Evolutionary conservation across 2,888 invertebrate species (phyloP), one percentile per base, ranked within the genome.

Genomic region (Hyles lineata): DNA sequence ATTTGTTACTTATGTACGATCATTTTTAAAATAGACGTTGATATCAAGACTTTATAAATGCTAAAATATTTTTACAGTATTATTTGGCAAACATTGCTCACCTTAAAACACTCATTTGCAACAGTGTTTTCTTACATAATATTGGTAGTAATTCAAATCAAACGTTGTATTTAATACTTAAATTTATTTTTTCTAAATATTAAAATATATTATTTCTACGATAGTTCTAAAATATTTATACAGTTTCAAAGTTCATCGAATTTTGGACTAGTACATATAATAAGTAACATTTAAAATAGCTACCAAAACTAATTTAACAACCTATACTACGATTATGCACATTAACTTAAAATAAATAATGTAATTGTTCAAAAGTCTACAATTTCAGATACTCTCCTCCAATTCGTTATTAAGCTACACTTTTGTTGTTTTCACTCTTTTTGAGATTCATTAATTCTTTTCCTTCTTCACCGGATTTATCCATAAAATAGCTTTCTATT

Each of bases 401-500:
- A 50, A 23, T 50, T 50, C 43, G 17, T 23, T 32, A 23, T 72
- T 72, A 74, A 52, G 69, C 50, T 71, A 69, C 19, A 58, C 50
- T 52, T 71, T 69, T 74, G 52, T 67, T 72, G 52, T 69, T 67
- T 55, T 35, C 61, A 52, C 29, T 58, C 29, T 50, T 72, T 69
- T 74, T 72, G 29, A 73, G 11, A 67, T 71, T 32, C 72, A 75
- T 74, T 17, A 75, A 61, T 61, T 73, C 75, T 25, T 75, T 75
- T 25, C 52, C 59, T 72, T 75, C 75, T 32, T 72, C 75, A 2
- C n/a, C 17, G 15, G 67, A 35, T 52, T 75, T 70, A 62, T 72
- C 70, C 23, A 70, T 74, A 72, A 76, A 76, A 71, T 74, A 73
- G n/a, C 50, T 50, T 63, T 77, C 78, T 29, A 82, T 79, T 74